Conservation (phyloP, 1,140 invertebrate genomes). For the Radopholus similis region DNA sequence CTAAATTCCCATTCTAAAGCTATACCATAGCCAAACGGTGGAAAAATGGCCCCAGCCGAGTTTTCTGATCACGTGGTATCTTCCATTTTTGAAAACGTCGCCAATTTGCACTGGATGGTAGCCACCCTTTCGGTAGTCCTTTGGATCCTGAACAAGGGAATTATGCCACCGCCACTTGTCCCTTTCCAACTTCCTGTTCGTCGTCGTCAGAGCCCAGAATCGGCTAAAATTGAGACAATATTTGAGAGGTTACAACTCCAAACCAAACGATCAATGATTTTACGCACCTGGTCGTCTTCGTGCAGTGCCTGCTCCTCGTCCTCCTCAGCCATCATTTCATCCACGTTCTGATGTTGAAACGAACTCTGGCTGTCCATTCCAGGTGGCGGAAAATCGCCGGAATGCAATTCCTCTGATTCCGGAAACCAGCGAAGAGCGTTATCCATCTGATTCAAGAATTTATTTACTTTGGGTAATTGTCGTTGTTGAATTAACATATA, state of each 20-base stretch:
- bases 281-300: not conserved
- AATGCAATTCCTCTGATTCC: not conserved
- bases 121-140: slow-evolving; percentile 38
- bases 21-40: slow-evolving; percentile 43
- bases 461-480: not conserved
- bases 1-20: not conserved
- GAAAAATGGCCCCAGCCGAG: slow-evolving; percentile 51
- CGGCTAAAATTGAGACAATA: not conserved
- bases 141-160: slow-evolving; percentile 18
- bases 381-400: not conserved
- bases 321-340: slow-evolving; percentile 3
- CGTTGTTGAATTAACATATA: not conserved
- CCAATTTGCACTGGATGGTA: slow-evolving; percentile 46
- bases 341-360: not conserved
- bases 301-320: not conserved
- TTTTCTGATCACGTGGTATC: slow-evolving; percentile 48
- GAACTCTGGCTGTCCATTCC: not conserved
- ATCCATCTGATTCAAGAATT: slow-evolving; percentile 1
- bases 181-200: slow-evolving; percentile 10
- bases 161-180: slow-evolving; percentile 16
- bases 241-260: not conserved
- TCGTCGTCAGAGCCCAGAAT: slow-evolving; percentile 31
- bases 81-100: slow-evolving; percentile 38
- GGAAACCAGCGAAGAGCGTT: slow-evolving; percentile 8
- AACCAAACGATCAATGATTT: too few species aligned